Evolutionary conservation across 2,888 invertebrate genomes (phyloP).

Genomic region (Seira sanloemensis): DNA sequence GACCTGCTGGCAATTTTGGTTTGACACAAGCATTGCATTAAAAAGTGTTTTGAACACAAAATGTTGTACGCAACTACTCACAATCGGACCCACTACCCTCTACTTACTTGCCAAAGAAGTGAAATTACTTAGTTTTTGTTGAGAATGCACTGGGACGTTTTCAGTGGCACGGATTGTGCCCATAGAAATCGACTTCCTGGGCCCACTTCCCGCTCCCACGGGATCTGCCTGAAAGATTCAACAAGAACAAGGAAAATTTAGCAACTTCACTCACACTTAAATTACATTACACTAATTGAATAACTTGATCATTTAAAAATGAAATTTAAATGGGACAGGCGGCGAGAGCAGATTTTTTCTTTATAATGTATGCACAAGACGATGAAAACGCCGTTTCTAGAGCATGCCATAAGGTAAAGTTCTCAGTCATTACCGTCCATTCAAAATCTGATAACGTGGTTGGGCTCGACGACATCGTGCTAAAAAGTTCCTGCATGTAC

Average conservation of each 20-base stretch:
- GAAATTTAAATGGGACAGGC: background rate
- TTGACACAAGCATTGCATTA: too few relatives aligned
- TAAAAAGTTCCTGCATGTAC: conserved; percentile 48
- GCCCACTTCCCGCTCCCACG: conserved; percentile 75
- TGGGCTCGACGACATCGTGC: conserved; percentile 57
- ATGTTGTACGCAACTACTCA: background rate
- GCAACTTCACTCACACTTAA: background rate
- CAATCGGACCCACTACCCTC: conserved; percentile 12
- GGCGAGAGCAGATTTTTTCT: background rate
- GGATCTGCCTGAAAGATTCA: conserved; percentile 45
- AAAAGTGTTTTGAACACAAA: too few relatives aligned
- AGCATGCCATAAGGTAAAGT: background rate
- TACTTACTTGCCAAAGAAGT: conserved; percentile 63
- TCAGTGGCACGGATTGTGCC: conserved; percentile 84
- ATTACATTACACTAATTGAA: conserved; percentile 10
- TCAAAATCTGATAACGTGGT: conserved; percentile 51
- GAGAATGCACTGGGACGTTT: conserved; percentile 69
- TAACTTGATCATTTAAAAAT: background rate
- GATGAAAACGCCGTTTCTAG: background rate
- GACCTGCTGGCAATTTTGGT: too few relatives aligned
- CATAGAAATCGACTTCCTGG: conserved; percentile 91
- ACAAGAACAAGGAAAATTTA: conserved; percentile 12
- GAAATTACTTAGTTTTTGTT: conserved; percentile 67
- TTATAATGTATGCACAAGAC: conserved; percentile 3
- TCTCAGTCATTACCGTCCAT: conserved; percentile 53